Percentiles rank a stretch among this genome's conserved stretches.
Conservation (phyloP, 2,888 invertebrate genomes). For the Heteropelma amictum region DNA sequence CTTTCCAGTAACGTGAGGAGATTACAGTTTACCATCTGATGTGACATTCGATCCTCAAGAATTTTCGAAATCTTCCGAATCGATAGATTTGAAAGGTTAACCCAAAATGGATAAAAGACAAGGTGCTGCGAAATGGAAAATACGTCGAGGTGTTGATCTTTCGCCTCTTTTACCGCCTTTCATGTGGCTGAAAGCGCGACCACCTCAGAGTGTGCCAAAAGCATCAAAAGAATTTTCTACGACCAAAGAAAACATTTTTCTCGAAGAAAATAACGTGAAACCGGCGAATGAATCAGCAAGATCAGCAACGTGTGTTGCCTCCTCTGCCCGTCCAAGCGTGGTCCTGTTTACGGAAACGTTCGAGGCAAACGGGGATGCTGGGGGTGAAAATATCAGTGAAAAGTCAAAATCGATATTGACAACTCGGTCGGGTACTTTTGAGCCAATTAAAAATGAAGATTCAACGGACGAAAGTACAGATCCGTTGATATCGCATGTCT, state of each 20-base stretch:
- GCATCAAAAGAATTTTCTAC: not conserved
- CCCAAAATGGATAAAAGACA: not conserved
- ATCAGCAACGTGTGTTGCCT: not conserved
- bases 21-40: not conserved
- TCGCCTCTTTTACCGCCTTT: slow-evolving; percentile 31
- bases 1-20: not conserved
- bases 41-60: not conserved
- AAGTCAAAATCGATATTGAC: slow-evolving; percentile 22
- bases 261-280: not conserved
- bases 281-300: slow-evolving; percentile 4
- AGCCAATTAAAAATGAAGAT: slow-evolving; percentile 10
- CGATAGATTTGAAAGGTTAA: not conserved
- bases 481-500: slow-evolving; percentile 32
- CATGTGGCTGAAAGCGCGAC: slow-evolving; percentile 27
- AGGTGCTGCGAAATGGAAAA: slow-evolving; percentile 19
- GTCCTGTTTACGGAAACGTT: slow-evolving; percentile 5
- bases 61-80: not conserved
- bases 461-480: slow-evolving; percentile 12
- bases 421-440: slow-evolving; percentile 1
- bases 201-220: not conserved
- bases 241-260: slow-evolving; percentile 12
- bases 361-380: not conserved
- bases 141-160: slow-evolving; percentile 5
- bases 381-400: slow-evolving; percentile 8
- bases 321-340: slow-evolving; percentile 2